Evolutionary conservation across 1,140 invertebrate genomes (phyloP).

Genomic region (Neodiprion virginianus): DNA sequence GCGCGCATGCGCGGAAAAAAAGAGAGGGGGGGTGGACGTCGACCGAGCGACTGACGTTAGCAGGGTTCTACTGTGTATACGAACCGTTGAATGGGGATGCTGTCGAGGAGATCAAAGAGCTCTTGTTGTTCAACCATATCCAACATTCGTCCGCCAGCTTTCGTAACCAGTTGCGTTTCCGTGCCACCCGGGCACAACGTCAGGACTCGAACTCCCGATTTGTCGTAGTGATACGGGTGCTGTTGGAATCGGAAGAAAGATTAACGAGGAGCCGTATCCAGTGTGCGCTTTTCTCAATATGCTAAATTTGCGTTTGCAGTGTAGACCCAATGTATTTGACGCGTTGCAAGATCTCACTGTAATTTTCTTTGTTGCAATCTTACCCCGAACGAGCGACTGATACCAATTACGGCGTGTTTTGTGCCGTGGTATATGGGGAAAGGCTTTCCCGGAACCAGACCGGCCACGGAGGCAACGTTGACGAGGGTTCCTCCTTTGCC

Average conservation of each 20-base stretch:
- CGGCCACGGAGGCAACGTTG: conserved; percentile 67
- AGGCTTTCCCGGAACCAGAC: conserved; percentile 54
- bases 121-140: conserved; percentile 32
- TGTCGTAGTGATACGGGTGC: conserved; percentile 55
- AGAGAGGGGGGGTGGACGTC: too few relatives aligned
- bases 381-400: conserved; percentile 57
- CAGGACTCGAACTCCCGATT: conserved; percentile 57
- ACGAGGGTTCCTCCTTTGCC: conserved; percentile 66
- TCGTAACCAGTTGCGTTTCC: conserved; percentile 40
- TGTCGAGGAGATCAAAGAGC: too few relatives aligned
- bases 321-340: neutral
- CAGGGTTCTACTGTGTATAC: neutral
- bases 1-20: too few relatives aligned
- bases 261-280: neutral
- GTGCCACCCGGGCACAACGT: conserved; percentile 57
- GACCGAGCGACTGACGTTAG: neutral
- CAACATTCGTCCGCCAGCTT: conserved; percentile 35
- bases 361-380: conserved; percentile 10
- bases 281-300: neutral
- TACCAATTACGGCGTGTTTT: conserved; percentile 63
- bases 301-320: neutral
- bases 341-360: neutral
- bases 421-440: conserved; percentile 58
- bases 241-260: conserved; percentile 18
- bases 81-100: neutral